These are phyloP conservation scores for Cuculus canorus DNA, from an alignment of 2,797 vertebrate species.

Conservation along the genomic window DNA sequence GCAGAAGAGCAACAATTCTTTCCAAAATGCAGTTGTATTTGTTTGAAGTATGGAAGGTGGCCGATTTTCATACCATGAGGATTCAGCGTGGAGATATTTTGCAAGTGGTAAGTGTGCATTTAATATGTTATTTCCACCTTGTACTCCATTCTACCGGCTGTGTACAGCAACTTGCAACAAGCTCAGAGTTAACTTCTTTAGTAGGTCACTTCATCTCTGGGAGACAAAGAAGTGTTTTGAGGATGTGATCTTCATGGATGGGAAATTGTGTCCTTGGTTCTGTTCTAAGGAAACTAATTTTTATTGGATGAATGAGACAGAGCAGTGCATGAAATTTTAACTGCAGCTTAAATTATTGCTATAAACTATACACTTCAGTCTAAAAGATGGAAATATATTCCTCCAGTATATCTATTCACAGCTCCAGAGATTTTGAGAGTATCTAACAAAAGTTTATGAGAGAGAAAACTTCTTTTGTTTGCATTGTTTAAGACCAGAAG, in stretches of 20 bases:
- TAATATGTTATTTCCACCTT: not conserved
- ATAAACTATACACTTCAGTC: too few relatives aligned
- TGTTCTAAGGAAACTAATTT: not conserved
- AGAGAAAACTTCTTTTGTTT: slow-evolving; percentile 27
- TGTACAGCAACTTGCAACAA: not conserved
- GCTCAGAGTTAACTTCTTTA: not conserved
- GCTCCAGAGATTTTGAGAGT: slow-evolving; percentile 4
- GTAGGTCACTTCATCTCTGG: not conserved
- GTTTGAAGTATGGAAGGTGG: not conserved
- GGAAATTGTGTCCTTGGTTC: not conserved
- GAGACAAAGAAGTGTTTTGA: not conserved
- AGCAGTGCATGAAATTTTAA: not conserved
- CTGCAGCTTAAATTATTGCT: too few relatives aligned
- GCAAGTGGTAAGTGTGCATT: not conserved
- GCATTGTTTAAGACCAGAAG: slow-evolving; percentile 11
- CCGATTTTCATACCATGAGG: not conserved
- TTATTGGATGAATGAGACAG: not conserved
- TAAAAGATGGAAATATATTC: slow-evolving; percentile 35
- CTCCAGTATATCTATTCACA: not conserved
- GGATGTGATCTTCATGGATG: not conserved
- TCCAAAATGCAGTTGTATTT: not conserved
- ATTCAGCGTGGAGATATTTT: not conserved
- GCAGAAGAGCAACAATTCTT: not conserved
- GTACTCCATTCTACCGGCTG: not conserved
- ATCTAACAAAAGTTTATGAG: slow-evolving; percentile 24